A percentile compares a stretch with the other conserved stretches of the same genome.
Conservation (phyloP, 1,140 invertebrate species). For the Caerostris extrusa region DNA sequence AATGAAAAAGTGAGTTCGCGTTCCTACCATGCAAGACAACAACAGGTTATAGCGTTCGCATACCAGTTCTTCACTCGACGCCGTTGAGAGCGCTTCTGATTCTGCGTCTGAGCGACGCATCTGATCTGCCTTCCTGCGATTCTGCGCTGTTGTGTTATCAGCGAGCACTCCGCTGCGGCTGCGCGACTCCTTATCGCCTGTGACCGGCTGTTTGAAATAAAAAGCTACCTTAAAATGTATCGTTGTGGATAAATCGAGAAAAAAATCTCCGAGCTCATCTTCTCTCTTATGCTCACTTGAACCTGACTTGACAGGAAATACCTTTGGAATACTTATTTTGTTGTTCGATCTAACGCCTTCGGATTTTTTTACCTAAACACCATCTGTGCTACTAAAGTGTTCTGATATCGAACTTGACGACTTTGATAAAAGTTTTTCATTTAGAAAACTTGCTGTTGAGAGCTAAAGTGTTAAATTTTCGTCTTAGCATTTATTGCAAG, state of each 20-base stretch:
- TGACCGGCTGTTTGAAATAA: constrained; percentile 58
- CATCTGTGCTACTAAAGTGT: constrained; percentile 32
- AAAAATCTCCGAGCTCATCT: not conserved
- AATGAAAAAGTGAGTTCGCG: constrained; percentile 65
- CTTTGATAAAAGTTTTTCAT: not conserved
- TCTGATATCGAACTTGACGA: constrained; percentile 10
- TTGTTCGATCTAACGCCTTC: not conserved
- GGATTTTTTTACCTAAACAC: not conserved
- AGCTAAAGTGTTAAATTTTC: not conserved
- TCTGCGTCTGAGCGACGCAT: not conserved
- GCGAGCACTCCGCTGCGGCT: constrained; percentile 28
- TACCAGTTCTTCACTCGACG: constrained; percentile 38
- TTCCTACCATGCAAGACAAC: constrained; percentile 70
- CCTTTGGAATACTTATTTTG: not conserved
- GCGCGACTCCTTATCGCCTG: constrained; percentile 50
- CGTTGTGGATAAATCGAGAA: constrained; percentile 38
- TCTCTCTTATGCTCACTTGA: not conserved
- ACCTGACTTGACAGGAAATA: constrained; percentile 1
- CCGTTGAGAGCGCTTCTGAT: not conserved
- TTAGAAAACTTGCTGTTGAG: not conserved
- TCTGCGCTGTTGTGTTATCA: constrained; percentile 4
- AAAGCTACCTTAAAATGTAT: constrained; percentile 54
- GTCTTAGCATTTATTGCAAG: not conserved
- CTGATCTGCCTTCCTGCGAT: not conserved
- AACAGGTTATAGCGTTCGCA: constrained; percentile 67